Evolutionary conservation across 2,113 vertebrate species (phyloP).

Genomic region (Sturnus vulgaris): DNA sequence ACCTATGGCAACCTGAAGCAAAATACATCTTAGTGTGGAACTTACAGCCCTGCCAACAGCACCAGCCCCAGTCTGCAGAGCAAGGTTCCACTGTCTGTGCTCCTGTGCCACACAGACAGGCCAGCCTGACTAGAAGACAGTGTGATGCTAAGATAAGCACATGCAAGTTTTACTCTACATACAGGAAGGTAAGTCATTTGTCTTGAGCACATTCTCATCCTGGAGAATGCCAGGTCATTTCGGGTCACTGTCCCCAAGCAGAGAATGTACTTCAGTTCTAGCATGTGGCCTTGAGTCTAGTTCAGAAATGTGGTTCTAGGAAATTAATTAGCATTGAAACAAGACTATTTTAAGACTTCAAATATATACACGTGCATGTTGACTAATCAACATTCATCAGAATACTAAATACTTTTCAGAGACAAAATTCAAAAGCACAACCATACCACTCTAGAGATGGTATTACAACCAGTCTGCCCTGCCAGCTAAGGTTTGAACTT

Average conservation of each 20-base stretch:
- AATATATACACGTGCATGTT: not conserved
- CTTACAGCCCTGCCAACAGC: not conserved
- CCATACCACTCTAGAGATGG: not conserved
- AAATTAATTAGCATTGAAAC: not conserved
- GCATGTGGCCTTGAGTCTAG: not conserved
- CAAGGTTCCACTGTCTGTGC: not conserved
- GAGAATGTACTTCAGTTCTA: not conserved
- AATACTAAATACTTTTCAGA: not conserved
- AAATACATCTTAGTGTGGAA: not conserved
- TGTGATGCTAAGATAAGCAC: not conserved
- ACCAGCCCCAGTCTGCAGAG: not conserved
- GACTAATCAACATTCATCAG: not conserved
- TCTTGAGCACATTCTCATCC: not conserved
- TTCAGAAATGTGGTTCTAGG: not conserved
- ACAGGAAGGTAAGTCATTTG: not conserved
- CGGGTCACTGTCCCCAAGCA: rapidly evolving
- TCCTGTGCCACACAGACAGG: not conserved
- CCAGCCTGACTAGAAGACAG: not conserved
- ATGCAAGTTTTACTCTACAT: not conserved
- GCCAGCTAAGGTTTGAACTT: not conserved
- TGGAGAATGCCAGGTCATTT: not conserved
- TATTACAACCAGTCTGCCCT: not conserved
- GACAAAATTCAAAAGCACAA: not conserved
- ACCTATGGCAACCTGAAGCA: not conserved
- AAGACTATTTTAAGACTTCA: not conserved